Evolutionary conservation across 2,113 vertebrate genomes (phyloP).

Genomic region (Gobius niger): DNA sequence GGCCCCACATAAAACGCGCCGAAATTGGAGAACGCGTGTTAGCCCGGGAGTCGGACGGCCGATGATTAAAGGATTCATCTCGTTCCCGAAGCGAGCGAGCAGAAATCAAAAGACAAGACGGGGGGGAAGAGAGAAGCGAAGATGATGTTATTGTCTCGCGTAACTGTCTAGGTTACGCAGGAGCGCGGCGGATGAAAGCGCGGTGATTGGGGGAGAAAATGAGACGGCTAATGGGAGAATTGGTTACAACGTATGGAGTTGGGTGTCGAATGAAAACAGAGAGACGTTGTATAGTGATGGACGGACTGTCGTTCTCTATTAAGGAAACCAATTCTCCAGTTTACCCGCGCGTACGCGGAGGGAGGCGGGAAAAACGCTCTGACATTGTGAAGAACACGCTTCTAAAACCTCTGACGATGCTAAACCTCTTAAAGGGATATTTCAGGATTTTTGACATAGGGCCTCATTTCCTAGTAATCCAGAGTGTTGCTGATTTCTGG

Average conservation of each 20-base stretch:
- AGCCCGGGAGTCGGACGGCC: background rate
- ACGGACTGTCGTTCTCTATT: background rate
- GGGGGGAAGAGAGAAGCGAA: background rate
- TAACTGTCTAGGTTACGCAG: background rate
- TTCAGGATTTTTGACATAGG: too few relatives aligned
- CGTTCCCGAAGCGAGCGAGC: background rate
- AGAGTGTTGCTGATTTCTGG: too few relatives aligned
- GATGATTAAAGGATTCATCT: slow-evolving; percentile 7
- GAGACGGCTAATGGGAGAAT: background rate
- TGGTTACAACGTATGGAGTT: background rate
- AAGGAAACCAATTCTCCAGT: too few relatives aligned
- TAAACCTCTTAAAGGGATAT: too few relatives aligned
- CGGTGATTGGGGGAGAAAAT: slow-evolving; percentile 1
- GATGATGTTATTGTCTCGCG: slow-evolving; percentile 5
- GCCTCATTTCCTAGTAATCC: too few relatives aligned
- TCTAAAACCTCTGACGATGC: too few relatives aligned
- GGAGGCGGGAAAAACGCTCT: too few relatives aligned
- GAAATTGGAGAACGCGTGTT: slow-evolving; percentile 11
- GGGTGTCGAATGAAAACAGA: background rate
- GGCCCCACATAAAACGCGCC: background rate
- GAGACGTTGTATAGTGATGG: background rate
- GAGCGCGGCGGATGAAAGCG: background rate
- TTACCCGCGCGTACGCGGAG: too few relatives aligned
- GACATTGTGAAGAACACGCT: too few relatives aligned
- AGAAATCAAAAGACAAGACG: slow-evolving; percentile 1